Evolutionary conservation across 2,888 invertebrate species (phyloP).

Genomic region (Bedellia somnulentella): DNA sequence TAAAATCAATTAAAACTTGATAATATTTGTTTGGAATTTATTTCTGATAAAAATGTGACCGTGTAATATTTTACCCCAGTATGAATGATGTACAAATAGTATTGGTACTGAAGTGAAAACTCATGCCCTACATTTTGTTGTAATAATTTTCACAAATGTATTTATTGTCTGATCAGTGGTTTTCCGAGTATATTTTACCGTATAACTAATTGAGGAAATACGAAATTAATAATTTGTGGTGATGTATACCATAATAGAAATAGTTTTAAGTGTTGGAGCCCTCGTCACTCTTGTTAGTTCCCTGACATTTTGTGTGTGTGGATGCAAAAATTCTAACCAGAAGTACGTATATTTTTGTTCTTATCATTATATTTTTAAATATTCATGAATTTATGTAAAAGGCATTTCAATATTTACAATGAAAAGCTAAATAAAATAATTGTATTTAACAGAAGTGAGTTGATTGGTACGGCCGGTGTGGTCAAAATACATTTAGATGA

Average conservation of each 20-base stretch:
- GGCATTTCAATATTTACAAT: too few relatives aligned
- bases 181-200: too few relatives aligned
- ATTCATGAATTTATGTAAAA: too few relatives aligned
- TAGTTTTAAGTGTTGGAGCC: constrained; percentile 44
- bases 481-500: constrained; percentile 61
- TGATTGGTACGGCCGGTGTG: constrained; percentile 63
- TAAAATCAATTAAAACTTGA: too few relatives aligned
- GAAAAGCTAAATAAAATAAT: too few relatives aligned
- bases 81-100: too few relatives aligned
- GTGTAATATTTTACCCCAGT: too few relatives aligned
- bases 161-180: too few relatives aligned
- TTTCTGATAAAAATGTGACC: neutral
- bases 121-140: constrained; percentile 53
- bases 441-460: constrained; percentile 61
- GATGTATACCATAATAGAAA: constrained; percentile 50
- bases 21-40: neutral
- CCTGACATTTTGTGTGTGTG: constrained; percentile 71
- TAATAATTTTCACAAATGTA: constrained; percentile 43
- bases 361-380: neutral
- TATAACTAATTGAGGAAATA: too few relatives aligned
- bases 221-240: constrained; percentile 15
- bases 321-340: constrained; percentile 72
- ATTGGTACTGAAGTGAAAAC: too few relatives aligned
- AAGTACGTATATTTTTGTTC: constrained; percentile 58
- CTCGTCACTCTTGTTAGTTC: constrained; percentile 45